Base-by-base conservation (phyloP, 2,888 invertebrate species). In the Agriopis leucophaearia region DNA sequence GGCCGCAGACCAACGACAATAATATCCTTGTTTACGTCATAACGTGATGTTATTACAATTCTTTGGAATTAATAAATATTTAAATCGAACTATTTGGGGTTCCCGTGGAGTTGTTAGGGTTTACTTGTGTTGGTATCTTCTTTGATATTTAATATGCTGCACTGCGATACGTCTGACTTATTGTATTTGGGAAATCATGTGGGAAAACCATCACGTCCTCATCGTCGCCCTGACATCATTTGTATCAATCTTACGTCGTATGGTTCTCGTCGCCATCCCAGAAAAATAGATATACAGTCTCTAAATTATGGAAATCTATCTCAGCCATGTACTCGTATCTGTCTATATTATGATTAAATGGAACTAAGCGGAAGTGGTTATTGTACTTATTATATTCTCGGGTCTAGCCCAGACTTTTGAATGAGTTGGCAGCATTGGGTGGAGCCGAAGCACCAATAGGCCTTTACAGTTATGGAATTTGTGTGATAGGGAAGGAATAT, bases 11-110 rank as follows among this genome's bases (percentile, higher is more conserved):
- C 77, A 79, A 79, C 70, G 66, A 76, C 80, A 78, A 79, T 82
- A 79, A 81, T 80, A 82, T 84, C 82, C 81, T 82, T 84, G 83
- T 85, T 87, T 86, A 82, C 83, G 79, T 84, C 85, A 85, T 83
- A 82, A 81, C 78, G 74, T 81, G 78, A 78, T 77, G 78, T 80
- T 81, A 81, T 82, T 80, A 80, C 78, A 79, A 80, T 80, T 82
- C 79, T 75, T 76, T 76, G 69, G 71, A 76, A 75, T 79, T 70
- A 70, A 77, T 72, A 66, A 72, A 76, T 76, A 74, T 70, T 73
- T 73, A 73, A 73, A 73, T 74, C 71, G 62, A 69, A 72, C 63
- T 66, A 72, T 74, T 72, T 71, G 68, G 70, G 59, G 64, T 56
- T 64, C 56, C 56, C 64, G 54, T 54, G 8, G 42, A 51, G 47